Base-by-base conservation (phyloP, 2,888 invertebrate genomes). In the Mythimna vitellina region DNA sequence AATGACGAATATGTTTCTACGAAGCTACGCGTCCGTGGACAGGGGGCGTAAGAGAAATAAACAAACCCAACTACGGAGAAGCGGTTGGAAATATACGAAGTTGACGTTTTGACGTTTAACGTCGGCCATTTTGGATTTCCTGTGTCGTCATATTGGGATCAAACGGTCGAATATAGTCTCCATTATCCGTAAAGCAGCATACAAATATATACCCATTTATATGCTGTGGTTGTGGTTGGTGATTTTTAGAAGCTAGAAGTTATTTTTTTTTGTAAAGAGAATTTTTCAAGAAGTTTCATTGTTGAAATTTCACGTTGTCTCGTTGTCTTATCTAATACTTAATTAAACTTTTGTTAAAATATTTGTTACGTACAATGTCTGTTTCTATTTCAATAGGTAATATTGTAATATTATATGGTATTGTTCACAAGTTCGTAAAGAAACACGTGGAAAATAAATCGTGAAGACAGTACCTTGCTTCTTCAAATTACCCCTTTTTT, bases 61-160 rank as follows among this genome's bases (percentile, higher is more conserved):
- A 12, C 46, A 32, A 32, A 42, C n/a, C 5, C 4, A 7, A 9
- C 29, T 22, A 9, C 38, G 38, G 22, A 17, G 42, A 65, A 51
- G 29, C 57, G 5, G 14, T 42, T 25, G 29, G 17, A 38, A 56
- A 62, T 62, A 8, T 42, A 57, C n/a, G 6, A 32, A 42, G 25
- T 51, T 57, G 32, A 70, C 70, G 62, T 38, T 25, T 62, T 46
- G 60, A 29, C 35, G 35, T 73, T 8, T 9, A 25, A 12, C 8
- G 3, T 32, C 56, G 7, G 70, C 54, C 61, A 56, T 77, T 25
- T 77, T 69, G 25, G 38, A 56, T 69, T 69, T 73, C 25, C 57
- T 42, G 22, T 57, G 22, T 57, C 65, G 25, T 42, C 51, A n/a
- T n/a, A 57, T 3, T 12, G 4, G n/a, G 32, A 12, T 22, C 22